phyloP scores from a whole-genome alignment of 2,113 vertebrate genomes.

The Lasiurus borealis region DNA sequence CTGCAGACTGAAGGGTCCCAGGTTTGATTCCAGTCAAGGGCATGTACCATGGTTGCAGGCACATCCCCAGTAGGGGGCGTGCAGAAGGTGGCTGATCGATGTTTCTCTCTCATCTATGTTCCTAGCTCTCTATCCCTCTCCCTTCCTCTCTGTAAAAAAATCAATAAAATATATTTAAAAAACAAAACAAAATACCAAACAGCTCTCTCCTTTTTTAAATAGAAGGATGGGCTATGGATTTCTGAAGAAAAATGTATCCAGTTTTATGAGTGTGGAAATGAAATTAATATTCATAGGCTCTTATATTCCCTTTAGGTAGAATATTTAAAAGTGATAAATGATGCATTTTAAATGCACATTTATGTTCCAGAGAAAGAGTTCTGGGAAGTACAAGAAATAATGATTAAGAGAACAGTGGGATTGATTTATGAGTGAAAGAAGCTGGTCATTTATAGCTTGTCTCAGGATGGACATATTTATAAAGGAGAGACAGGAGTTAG shows the following conservation, averaged over 20 bases:
- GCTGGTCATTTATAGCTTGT: constrained; percentile 60
- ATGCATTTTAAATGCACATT: constrained; percentile 62
- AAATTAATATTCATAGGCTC: constrained; percentile 40
- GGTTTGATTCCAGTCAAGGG: no score
- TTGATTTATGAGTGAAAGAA: constrained; percentile 78
- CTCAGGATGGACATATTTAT: constrained; percentile 37
- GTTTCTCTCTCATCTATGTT: no score
- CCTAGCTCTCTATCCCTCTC: no score
- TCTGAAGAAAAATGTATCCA: neutral
- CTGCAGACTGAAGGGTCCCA: no score
- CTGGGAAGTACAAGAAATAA: constrained; percentile 77
- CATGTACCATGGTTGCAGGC: no score
- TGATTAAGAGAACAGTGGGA: constrained; percentile 61
- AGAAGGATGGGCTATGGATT: neutral
- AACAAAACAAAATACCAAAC: neutral
- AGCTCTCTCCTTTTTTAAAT: neutral
- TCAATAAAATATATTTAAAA: no score
- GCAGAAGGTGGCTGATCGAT: no score
- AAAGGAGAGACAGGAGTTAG: constrained; percentile 37
- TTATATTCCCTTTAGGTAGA: constrained; percentile 25
- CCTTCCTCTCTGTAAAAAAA: no score
- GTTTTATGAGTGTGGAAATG: constrained; percentile 51
- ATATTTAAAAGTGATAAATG: constrained; percentile 75
- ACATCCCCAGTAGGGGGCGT: no score
- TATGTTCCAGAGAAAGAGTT: constrained; percentile 73